Conservation (phyloP, 2,113 vertebrate genomes). For the Lonchura striata region DNA sequence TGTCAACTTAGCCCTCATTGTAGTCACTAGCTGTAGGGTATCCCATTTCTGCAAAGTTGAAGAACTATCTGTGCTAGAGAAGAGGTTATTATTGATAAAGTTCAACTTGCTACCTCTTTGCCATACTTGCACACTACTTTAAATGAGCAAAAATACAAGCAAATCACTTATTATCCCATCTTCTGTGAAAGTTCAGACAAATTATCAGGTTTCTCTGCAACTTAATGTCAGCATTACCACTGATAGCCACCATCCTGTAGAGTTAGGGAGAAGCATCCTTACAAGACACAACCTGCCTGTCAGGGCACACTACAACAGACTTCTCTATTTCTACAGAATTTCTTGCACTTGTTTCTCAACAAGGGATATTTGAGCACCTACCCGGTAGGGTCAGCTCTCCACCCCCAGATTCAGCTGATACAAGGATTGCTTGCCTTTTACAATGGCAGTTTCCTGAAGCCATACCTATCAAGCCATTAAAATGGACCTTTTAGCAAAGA, state of each 20-base stretch:
- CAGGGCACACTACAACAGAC: not conserved
- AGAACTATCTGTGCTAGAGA: not conserved
- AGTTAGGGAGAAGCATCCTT: not conserved
- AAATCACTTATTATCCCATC: not conserved
- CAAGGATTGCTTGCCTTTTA: not conserved
- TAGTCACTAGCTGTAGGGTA: not conserved
- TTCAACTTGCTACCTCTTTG: not conserved
- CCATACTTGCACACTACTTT: not conserved
- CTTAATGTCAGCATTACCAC: not conserved
- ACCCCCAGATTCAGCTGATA: not conserved
- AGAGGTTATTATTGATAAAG: not conserved
- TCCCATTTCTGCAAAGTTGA: not conserved
- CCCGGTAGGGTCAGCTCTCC: not conserved
- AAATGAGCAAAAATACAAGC: not conserved
- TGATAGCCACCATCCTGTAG: not conserved
- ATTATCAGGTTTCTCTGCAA: not conserved
- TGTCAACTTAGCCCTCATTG: not conserved
- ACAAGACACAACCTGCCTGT: not conserved
- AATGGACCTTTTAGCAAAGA: not conserved
- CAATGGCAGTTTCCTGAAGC: rapidly evolving
- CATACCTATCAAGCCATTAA: not conserved
- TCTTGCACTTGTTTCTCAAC: not conserved
- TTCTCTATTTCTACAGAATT: not conserved
- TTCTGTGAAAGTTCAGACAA: not conserved
- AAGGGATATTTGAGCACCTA: not conserved